Conservation (phyloP, 1,140 invertebrate genomes). For the Samia ricini region DNA sequence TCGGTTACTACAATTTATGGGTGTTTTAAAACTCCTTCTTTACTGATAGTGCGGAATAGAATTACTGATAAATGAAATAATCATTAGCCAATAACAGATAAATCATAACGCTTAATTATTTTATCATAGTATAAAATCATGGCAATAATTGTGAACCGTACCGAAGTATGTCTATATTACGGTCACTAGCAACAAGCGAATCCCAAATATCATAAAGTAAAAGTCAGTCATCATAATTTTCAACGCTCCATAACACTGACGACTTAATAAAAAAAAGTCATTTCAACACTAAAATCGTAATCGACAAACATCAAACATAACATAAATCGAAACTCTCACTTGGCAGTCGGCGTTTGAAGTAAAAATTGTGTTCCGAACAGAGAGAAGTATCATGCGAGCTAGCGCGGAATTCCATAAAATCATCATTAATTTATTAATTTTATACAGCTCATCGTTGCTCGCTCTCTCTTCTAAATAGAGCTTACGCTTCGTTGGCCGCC, state of each 20-base stretch:
- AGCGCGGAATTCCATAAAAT: constrained; percentile 70
- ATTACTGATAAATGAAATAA: too few relatives aligned
- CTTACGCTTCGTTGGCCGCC: constrained; percentile 46
- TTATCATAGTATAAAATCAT: background rate
- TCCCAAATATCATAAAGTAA: constrained; percentile 1
- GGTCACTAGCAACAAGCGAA: background rate
- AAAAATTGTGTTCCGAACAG: constrained; percentile 22
- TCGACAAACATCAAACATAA: background rate
- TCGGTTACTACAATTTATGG: too few relatives aligned
- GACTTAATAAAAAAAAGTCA: background rate
- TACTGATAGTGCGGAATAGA: too few relatives aligned
- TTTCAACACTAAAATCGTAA: constrained; percentile 1
- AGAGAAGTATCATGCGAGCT: constrained; percentile 17
- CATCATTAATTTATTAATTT: constrained; percentile 76
- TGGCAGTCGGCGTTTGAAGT: background rate
- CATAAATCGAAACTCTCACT: constrained; percentile 39
- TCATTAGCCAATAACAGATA: too few relatives aligned
- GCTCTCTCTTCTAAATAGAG: constrained; percentile 59
- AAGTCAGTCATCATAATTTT: constrained; percentile 11
- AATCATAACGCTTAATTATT: too few relatives aligned
- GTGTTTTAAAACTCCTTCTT: too few relatives aligned
- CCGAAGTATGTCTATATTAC: background rate
- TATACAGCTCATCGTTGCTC: constrained; percentile 46
- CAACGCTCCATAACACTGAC: constrained; percentile 10
- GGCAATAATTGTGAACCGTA: background rate